phyloP scores from a whole-genome alignment of 2,888 invertebrate genomes.

The Scrobipalpa atriplicella region DNA sequence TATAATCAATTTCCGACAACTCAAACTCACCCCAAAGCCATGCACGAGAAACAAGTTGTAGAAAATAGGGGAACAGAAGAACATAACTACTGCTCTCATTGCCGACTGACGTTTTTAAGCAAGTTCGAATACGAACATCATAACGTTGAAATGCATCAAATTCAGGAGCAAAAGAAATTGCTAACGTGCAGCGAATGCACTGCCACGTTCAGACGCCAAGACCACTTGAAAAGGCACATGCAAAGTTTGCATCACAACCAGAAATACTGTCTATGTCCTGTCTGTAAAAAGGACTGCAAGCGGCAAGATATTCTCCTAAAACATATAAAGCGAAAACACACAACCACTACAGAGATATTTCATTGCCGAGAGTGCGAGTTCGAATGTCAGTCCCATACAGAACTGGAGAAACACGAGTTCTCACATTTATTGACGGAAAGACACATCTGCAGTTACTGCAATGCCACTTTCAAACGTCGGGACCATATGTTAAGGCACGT shows the following conservation, averaged over 20 bases:
- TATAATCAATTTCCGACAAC: not conserved
- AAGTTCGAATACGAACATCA: constrained; percentile 50
- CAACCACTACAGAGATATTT: constrained; percentile 41
- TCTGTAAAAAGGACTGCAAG: constrained; percentile 51
- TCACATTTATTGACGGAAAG: constrained; percentile 43
- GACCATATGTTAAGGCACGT: constrained; percentile 65
- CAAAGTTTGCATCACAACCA: constrained; percentile 48
- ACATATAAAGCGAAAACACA: constrained; percentile 54
- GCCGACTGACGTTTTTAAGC: constrained; percentile 48
- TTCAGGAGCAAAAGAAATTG: constrained; percentile 40
- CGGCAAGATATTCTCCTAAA: constrained; percentile 48
- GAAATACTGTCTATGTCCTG: constrained; percentile 50
- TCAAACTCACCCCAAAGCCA: not conserved
- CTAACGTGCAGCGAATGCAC: constrained; percentile 49
- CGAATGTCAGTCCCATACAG: constrained; percentile 40
- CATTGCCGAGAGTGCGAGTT: constrained; percentile 51
- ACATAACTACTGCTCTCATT: constrained; percentile 44
- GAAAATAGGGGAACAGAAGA: constrained; percentile 6
- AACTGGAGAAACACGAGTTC: constrained; percentile 50
- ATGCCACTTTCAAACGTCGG: constrained; percentile 53
- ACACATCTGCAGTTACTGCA: constrained; percentile 54
- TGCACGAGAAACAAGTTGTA: not conserved
- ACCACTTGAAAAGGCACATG: constrained; percentile 59
- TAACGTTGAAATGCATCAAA: constrained; percentile 48
- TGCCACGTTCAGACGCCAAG: constrained; percentile 51